phyloP scores from a whole-genome alignment of 2,888 invertebrate species.

The Rhingia campestris region DNA sequence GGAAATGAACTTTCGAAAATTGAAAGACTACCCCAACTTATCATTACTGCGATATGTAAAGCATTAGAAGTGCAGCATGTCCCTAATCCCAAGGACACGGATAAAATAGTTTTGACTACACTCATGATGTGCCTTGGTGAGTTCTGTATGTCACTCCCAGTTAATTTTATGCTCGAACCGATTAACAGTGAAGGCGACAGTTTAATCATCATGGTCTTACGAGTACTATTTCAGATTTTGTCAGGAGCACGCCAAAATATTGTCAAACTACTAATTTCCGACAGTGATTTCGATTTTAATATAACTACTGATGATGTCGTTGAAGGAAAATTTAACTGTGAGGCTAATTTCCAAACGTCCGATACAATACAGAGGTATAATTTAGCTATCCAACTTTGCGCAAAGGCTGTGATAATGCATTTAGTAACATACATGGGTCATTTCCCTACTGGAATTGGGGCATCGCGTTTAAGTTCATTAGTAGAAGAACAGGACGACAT shows the following conservation, averaged over 20 bases:
- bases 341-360: slow-evolving; percentile 81
- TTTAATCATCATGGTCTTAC: slow-evolving; percentile 88
- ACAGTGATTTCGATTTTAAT: slow-evolving; percentile 82
- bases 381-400: slow-evolving; percentile 85
- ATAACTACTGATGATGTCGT: slow-evolving; percentile 81
- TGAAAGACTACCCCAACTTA: slow-evolving; percentile 80
- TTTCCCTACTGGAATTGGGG: slow-evolving; percentile 95
- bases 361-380: slow-evolving; percentile 84
- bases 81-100: slow-evolving; percentile 81
- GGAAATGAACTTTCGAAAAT: slow-evolving; percentile 80
- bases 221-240: slow-evolving; percentile 84
- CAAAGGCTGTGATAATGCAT: slow-evolving; percentile 88
- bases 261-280: slow-evolving; percentile 80
- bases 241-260: slow-evolving; percentile 80
- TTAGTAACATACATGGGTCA: slow-evolving; percentile 96
- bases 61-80: slow-evolving; percentile 82
- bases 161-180: slow-evolving; percentile 84
- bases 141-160: slow-evolving; percentile 94
- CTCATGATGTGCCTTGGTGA: slow-evolving; percentile 95
- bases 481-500: slow-evolving; percentile 97
- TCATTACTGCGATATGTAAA: slow-evolving; percentile 81
- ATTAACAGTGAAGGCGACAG: slow-evolving; percentile 81
- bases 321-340: slow-evolving; percentile 78
- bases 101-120: slow-evolving; percentile 84
- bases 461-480: slow-evolving; percentile 93